Percentiles rank a stretch among this genome's conserved stretches.
phyloP scores from a whole-genome alignment of 2,113 vertebrate species.

The Lophius piscatorius region DNA sequence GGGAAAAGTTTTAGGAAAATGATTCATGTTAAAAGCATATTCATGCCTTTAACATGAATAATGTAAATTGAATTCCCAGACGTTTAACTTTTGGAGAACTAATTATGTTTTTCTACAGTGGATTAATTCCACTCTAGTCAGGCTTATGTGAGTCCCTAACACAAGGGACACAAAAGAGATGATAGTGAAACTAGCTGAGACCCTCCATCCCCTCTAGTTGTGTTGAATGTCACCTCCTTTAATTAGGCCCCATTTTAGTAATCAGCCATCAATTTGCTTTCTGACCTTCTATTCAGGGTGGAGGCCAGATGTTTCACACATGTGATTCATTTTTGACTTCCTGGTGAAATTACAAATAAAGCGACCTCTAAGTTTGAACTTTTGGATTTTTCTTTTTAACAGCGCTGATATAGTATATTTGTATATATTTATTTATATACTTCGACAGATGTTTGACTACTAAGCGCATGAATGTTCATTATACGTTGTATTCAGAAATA shows the following conservation, averaged over 20 bases:
- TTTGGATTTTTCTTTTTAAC: too few species aligned
- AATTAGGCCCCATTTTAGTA: constrained; percentile 51
- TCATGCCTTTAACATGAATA: too few species aligned
- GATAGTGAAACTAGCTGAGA: constrained; percentile 20
- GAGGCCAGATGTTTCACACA: constrained; percentile 51
- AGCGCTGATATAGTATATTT: too few species aligned
- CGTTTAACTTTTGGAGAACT: too few species aligned
- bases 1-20: too few species aligned
- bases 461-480: too few species aligned
- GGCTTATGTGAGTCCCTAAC: constrained; percentile 7
- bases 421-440: too few species aligned
- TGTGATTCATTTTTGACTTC: constrained; percentile 29
- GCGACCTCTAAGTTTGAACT: background rate
- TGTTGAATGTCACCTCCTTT: constrained; percentile 49
- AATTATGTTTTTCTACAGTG: background rate
- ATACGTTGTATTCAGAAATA: too few species aligned
- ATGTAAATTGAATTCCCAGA: too few species aligned
- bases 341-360: constrained; percentile 14
- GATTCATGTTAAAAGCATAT: too few species aligned
- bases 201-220: constrained; percentile 14
- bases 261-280: constrained; percentile 33
- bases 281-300: constrained; percentile 32
- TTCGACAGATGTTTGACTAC: too few species aligned
- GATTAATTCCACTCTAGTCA: constrained; percentile 2
- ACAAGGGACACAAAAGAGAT: constrained; percentile 16